phyloP scores from a whole-genome alignment of 2,888 invertebrate species.

The Cryptophagus acutangulus region DNA sequence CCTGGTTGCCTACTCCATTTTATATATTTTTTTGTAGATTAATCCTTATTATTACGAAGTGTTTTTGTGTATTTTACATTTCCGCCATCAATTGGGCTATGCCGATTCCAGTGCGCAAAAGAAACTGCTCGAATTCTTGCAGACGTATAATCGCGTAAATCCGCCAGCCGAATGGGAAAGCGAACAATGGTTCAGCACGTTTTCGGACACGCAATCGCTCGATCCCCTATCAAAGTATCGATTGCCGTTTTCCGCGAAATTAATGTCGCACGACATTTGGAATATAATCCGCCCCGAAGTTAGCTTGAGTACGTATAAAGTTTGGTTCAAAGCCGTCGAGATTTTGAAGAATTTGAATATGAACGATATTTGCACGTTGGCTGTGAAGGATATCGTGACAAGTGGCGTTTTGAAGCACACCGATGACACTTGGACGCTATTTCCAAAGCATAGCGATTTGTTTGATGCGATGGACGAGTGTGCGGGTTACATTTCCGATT shows the following conservation, averaged over 20 bases:
- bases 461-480: slow-evolving; percentile 45
- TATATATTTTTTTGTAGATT: slow-evolving; percentile 43
- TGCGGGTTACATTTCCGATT: slow-evolving; percentile 39
- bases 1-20: no score
- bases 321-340: slow-evolving; percentile 50
- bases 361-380: slow-evolving; percentile 50
- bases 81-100: slow-evolving; percentile 20
- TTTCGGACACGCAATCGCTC: slow-evolving; percentile 43
- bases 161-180: slow-evolving; percentile 47
- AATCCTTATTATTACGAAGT: slow-evolving; percentile 54
- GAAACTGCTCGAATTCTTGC: slow-evolving; percentile 38
- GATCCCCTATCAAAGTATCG: slow-evolving; percentile 50
- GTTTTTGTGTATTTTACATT: slow-evolving; percentile 47
- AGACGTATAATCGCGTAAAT: slow-evolving; percentile 41
- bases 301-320: slow-evolving; percentile 26
- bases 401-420: slow-evolving; percentile 22
- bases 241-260: slow-evolving; percentile 46
- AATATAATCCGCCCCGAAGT: slow-evolving; percentile 39
- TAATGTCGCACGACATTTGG: slow-evolving; percentile 44
- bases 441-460: slow-evolving; percentile 39
- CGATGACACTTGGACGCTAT: slow-evolving; percentile 36
- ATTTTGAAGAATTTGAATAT: slow-evolving; percentile 42
- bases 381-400: slow-evolving; percentile 48
- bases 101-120: slow-evolving; percentile 17
- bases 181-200: slow-evolving; percentile 48